Conservation (phyloP, 2,888 invertebrate species). For the Drosophila nr. perissopoda region DNA sequence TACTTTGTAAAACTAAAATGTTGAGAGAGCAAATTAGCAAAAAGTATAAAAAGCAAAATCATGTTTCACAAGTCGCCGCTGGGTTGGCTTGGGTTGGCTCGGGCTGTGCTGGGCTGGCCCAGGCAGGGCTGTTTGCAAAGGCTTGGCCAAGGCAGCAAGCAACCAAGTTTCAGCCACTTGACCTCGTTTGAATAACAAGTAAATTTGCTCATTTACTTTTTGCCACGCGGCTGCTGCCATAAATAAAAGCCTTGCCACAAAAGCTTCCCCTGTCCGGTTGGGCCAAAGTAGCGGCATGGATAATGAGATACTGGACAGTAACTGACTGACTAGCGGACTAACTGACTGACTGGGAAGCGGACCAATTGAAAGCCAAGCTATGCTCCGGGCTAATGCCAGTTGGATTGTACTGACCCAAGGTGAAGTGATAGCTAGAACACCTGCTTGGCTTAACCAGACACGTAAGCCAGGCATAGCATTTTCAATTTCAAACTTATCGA, state of each 20-base stretch:
- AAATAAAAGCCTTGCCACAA: constrained; percentile 56
- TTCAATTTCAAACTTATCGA: neutral
- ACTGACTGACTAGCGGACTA: constrained; percentile 20
- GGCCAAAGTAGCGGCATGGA: constrained; percentile 38
- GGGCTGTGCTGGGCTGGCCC: neutral
- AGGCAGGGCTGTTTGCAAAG: constrained; percentile 12
- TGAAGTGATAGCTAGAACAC: neutral
- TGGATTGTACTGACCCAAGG: neutral
- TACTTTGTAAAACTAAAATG: constrained; percentile 65
- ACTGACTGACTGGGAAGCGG: constrained; percentile 2
- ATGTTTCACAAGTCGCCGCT: constrained; percentile 74
- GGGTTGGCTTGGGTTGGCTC: constrained; percentile 11
- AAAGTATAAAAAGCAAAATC: constrained; percentile 76
- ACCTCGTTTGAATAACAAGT: constrained; percentile 77
- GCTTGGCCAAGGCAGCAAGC: constrained; percentile 10
- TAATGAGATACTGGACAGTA: constrained; percentile 50
- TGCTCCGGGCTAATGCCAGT: neutral
- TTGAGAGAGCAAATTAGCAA: constrained; percentile 73
- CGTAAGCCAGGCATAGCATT: neutral
- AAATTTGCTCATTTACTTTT: constrained; percentile 65
- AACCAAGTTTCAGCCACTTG: constrained; percentile 60
- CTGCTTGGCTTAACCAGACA: neutral
- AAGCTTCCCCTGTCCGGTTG: constrained; percentile 12
- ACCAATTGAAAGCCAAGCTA: constrained; percentile 1
- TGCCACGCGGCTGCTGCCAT: constrained; percentile 47